Evolutionary conservation across 2,888 invertebrate genomes (phyloP).

Genomic region (Sinelater perroti): DNA sequence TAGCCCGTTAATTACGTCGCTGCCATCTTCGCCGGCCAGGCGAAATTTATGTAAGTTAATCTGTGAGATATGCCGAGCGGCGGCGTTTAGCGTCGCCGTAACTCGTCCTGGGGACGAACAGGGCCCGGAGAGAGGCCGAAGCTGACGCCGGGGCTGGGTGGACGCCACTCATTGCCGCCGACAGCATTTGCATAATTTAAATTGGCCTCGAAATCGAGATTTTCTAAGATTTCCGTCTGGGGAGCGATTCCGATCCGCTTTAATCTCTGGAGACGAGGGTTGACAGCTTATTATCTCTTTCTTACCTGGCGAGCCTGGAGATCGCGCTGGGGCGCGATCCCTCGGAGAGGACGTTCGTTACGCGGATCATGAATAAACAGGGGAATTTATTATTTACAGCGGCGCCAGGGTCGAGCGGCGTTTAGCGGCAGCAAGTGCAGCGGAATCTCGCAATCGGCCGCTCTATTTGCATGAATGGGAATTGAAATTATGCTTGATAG

Average conservation of each 20-base stretch:
- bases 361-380: slow-evolving; percentile 31
- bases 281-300: slow-evolving; percentile 48
- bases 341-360: slow-evolving; percentile 27
- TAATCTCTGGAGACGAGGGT: slow-evolving; percentile 48
- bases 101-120: slow-evolving; percentile 16
- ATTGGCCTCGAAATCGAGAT: slow-evolving; percentile 30
- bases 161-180: too few relatives aligned
- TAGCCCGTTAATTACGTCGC: slow-evolving; percentile 58
- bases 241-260: slow-evolving; percentile 35
- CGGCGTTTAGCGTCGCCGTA: slow-evolving; percentile 42
- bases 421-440: slow-evolving; percentile 28
- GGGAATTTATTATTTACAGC: slow-evolving; percentile 31
- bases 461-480: slow-evolving; percentile 28
- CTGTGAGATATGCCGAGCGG: slow-evolving; percentile 52
- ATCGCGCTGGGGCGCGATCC: too few relatives aligned
- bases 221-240: slow-evolving; percentile 33
- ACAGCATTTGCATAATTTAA: slow-evolving; percentile 38
- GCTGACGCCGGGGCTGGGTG: too few relatives aligned
- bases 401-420: too few relatives aligned
- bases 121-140: slow-evolving; percentile 22
- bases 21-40: slow-evolving; percentile 51
- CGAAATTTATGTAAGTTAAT: slow-evolving; percentile 58
- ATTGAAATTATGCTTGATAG: slow-evolving; percentile 32
- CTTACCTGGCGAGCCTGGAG: slow-evolving; percentile 29
- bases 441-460: slow-evolving; percentile 30